phyloP scores from a whole-genome alignment of 2,797 vertebrate genomes.

The Phalanger gymnotis region DNA sequence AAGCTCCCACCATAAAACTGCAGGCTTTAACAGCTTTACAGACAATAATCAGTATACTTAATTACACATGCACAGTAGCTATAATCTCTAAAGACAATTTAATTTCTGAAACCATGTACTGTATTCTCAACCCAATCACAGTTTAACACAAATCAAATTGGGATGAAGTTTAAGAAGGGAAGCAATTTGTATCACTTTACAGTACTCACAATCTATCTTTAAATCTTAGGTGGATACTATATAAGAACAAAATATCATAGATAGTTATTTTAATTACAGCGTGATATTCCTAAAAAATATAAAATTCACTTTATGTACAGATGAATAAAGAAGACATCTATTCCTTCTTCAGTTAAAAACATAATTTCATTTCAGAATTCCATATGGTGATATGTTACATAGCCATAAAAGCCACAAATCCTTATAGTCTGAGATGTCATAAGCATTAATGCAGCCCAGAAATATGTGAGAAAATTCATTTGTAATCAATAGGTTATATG shows the following conservation, averaged over 20 bases:
- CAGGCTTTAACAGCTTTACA: slow-evolving; percentile 41
- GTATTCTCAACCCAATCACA: slow-evolving; percentile 56
- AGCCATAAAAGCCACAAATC: neutral
- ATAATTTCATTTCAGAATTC: neutral
- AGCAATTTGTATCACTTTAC: slow-evolving; percentile 42
- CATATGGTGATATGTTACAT: slow-evolving; percentile 25
- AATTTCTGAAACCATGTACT: slow-evolving; percentile 71
- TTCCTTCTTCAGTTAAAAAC: neutral
- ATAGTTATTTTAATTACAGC: slow-evolving; percentile 44
- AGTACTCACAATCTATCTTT: slow-evolving; percentile 3
- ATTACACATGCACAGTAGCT: slow-evolving; percentile 64
- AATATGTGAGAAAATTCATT: slow-evolving; percentile 30
- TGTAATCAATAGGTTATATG: neutral
- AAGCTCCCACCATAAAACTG: slow-evolving; percentile 49
- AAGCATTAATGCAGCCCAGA: slow-evolving; percentile 57
- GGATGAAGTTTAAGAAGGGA: slow-evolving; percentile 44
- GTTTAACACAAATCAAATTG: slow-evolving; percentile 60
- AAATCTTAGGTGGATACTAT: slow-evolving; percentile 21
- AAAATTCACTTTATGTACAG: neutral
- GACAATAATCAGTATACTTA: slow-evolving; percentile 65
- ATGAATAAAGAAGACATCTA: slow-evolving; percentile 26
- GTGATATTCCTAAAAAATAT: slow-evolving; percentile 38
- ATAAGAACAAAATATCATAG: slow-evolving; percentile 31
- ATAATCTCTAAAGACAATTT: slow-evolving; percentile 64
- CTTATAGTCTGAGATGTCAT: slow-evolving; percentile 5